Percentiles rank a stretch among this genome's conserved stretches.
These are phyloP conservation scores for Porites australiensis DNA, from an alignment of 64 coral and sea anemone species.

Conservation along the genomic window DNA sequence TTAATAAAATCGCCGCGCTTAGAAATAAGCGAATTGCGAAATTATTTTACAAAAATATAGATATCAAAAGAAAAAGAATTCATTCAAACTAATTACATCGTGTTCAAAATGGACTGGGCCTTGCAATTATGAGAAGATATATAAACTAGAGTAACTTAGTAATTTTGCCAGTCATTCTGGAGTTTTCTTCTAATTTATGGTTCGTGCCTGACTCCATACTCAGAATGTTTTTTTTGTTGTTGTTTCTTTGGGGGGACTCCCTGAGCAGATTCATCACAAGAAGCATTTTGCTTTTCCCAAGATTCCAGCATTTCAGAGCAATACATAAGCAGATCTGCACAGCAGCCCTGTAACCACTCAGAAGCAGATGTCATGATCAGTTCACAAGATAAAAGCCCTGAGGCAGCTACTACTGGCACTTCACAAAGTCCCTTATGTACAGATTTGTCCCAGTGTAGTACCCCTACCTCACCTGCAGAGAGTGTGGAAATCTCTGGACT, in stretches of 20 bases:
- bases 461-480: slow-evolving; percentile 38
- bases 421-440: background rate
- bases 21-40: too few species aligned
- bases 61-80: too few species aligned
- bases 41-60: too few species aligned
- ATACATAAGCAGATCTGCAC: slow-evolving; percentile 48
- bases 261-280: background rate
- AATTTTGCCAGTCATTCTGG: too few species aligned
- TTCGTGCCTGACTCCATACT: too few species aligned
- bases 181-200: too few species aligned
- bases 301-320: slow-evolving; percentile 44
- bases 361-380: background rate
- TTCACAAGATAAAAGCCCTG: background rate
- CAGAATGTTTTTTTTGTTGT: too few species aligned
- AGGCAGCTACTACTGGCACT: background rate
- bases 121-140: too few species aligned
- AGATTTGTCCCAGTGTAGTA: slow-evolving; percentile 33
- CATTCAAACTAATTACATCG: too few species aligned
- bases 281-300: slow-evolving; percentile 15
- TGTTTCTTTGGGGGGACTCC: background rate
- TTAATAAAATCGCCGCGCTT: too few species aligned
- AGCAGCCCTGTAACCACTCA: background rate
- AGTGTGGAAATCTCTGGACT: slow-evolving; percentile 57
- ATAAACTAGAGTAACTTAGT: too few species aligned
- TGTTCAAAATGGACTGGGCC: too few species aligned